Evolutionary conservation across 2,113 vertebrate genomes (phyloP).

Genomic region (Ammodramus savannarum): DNA sequence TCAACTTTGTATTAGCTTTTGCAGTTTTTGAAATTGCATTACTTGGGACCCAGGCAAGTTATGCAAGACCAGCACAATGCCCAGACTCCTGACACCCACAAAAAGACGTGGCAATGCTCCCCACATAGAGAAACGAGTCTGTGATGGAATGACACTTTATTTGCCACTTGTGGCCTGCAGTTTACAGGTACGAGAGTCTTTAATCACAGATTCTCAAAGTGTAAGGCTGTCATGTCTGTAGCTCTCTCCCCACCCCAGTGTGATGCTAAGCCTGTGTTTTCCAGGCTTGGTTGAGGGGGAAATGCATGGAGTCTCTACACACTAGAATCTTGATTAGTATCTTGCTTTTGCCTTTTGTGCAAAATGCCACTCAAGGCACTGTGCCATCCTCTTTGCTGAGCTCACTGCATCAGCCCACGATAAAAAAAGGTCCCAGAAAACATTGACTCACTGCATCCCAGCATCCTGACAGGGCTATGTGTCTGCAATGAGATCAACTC

Average conservation of each 20-base stretch:
- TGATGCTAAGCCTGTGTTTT: neutral
- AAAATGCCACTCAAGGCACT: neutral
- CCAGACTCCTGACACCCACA: neutral
- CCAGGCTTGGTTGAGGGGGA: neutral
- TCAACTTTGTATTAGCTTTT: neutral
- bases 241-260: neutral
- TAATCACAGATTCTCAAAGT: neutral
- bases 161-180: neutral
- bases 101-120: neutral
- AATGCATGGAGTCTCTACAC: neutral
- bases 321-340: neutral
- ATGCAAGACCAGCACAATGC: neutral
- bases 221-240: neutral
- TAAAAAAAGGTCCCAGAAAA: neutral
- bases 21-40: neutral
- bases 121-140: neutral
- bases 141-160: neutral
- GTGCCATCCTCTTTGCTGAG: slow-evolving; percentile 7
- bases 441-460: neutral
- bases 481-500: neutral
- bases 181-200: neutral
- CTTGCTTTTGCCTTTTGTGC: neutral
- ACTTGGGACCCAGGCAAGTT: neutral
- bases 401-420: neutral
- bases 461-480: neutral